Evolutionary conservation across 1,140 invertebrate genomes (phyloP).

Genomic region (Hyles euphorbiae): DNA sequence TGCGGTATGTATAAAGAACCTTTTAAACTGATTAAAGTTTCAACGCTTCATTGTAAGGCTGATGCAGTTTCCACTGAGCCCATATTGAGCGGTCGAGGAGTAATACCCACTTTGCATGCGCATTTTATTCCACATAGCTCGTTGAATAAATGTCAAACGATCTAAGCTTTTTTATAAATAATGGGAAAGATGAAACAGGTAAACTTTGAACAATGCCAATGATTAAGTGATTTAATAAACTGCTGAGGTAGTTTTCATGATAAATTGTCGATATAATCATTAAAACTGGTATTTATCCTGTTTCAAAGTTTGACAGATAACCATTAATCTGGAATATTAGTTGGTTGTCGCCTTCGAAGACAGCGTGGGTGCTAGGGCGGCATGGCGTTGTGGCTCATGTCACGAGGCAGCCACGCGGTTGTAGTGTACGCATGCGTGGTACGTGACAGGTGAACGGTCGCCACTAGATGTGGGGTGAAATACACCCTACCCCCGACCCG

Average conservation of each 20-base stretch:
- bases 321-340: no score
- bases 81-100: conserved; percentile 33
- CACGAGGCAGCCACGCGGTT: conserved; percentile 62
- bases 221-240: no score
- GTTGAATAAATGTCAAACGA: no score
- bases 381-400: conserved; percentile 29
- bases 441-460: conserved; percentile 12
- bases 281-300: neutral
- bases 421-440: conserved; percentile 60
- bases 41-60: conserved; percentile 37
- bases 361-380: neutral
- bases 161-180: no score
- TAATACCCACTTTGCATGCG: conserved; percentile 27
- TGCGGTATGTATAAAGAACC: no score
- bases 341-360: no score
- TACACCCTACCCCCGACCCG: conserved; percentile 17
- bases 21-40: conserved; percentile 57
- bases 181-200: no score
- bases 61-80: conserved; percentile 10
- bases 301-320: no score
- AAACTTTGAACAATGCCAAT: no score
- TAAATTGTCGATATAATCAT: neutral
- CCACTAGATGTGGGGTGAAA: conserved; percentile 8
- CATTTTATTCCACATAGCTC: neutral
- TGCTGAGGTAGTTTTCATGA: no score